phyloP scores from a whole-genome alignment of 2,113 vertebrate species.

The Pantherophis guttatus region DNA sequence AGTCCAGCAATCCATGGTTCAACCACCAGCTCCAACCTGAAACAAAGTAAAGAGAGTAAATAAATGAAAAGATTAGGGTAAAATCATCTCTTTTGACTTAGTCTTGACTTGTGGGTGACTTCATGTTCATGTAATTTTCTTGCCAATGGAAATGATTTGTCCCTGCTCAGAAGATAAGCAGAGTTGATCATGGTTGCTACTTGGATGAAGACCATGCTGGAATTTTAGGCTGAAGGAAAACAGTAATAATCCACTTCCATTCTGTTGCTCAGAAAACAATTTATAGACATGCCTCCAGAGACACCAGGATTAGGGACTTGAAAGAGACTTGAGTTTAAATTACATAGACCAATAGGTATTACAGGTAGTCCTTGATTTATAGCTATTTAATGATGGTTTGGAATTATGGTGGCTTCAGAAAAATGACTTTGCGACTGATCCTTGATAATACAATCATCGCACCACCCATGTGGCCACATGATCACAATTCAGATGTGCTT shows the following conservation, averaged over 20 bases:
- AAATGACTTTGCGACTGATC: not conserved
- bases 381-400: not conserved
- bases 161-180: not conserved
- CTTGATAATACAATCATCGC: not conserved
- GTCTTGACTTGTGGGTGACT: not conserved
- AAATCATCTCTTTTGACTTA: not conserved
- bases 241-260: not conserved
- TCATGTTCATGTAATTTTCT: not conserved
- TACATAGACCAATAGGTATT: not conserved
- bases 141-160: not conserved
- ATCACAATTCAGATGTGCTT: not conserved
- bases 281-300: not conserved
- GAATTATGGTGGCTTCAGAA: not conserved
- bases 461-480: not conserved
- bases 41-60: not conserved
- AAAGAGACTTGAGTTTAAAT: not conserved
- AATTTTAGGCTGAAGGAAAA: not conserved
- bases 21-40: constrained; percentile 88
- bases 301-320: not conserved
- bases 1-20: constrained; percentile 94
- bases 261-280: not conserved
- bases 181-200: not conserved
- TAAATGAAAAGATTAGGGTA: not conserved
- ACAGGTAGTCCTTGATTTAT: not conserved
- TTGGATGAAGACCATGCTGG: not conserved